Percentiles rank a stretch among this genome's conserved stretches.
These are phyloP conservation scores for Mormyrops boulengeri DNA, from an alignment of 2,797 vertebrate genomes.

Conservation along the genomic window DNA sequence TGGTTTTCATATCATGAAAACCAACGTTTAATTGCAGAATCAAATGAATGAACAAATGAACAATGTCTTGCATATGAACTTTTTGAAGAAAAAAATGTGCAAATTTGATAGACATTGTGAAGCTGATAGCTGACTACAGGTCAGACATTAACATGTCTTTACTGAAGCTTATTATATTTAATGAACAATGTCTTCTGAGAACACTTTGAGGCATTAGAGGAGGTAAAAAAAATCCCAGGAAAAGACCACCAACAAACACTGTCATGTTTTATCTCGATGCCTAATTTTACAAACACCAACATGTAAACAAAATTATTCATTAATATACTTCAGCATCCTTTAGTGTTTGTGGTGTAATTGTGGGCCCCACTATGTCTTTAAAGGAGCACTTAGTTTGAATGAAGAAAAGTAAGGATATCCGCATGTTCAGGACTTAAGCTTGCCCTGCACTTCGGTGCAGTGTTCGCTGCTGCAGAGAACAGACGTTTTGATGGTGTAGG, in stretches of 20 bases:
- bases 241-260: neutral
- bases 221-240: neutral
- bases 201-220: neutral
- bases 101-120: neutral
- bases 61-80: neutral
- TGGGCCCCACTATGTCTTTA: neutral
- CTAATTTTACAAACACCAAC: neutral
- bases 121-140: neutral
- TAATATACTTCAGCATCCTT: neutral
- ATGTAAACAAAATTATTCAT: neutral
- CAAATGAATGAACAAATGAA: neutral
- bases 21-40: neutral
- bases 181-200: neutral
- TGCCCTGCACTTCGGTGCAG: neutral
- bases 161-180: neutral
- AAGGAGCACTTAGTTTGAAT: neutral
- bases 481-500: neutral
- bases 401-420: neutral
- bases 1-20: neutral
- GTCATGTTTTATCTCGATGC: neutral
- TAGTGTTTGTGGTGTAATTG: neutral
- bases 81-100: neutral
- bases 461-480: slow-evolving; percentile 1
- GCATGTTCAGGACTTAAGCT: neutral
- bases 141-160: neutral